Evolutionary conservation across 2,797 vertebrate species (phyloP), one percentile per base, ranked within the genome.

Genomic region (Cryptoprocta ferox): DNA sequence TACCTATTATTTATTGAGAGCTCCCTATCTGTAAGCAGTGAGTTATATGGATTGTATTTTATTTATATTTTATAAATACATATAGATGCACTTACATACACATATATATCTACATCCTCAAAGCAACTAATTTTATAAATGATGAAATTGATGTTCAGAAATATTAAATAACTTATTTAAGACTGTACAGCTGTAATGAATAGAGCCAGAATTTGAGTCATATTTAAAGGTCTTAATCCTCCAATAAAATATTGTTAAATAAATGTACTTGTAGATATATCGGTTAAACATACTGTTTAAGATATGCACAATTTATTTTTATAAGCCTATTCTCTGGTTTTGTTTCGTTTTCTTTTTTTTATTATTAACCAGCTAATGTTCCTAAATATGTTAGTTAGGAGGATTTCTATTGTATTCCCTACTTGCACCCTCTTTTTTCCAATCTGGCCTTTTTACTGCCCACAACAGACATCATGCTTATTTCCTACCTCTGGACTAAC

Each of bases 91-190:
- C 10, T 32, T 6, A 70, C 9, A 86, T 0, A 87, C 30, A 85
- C 7, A 39, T 3, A 81, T 26, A 89, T 19, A 76, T 56, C 70
- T 63, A 81, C 89, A 81, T 76, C 6, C 13, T 87, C 68, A 70
- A 78, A 82, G 45, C 18, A 81, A 93, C 15, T 90, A 86, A 87
- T 76, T 89, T 90, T 93, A 93, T 18, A 91, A 81, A 86, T 82
- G 39, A 86, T 35, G 24, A 93, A 90, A 88, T 6, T 73, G 6
- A 90, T 42, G 87, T 93, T 79, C 30, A 93, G 39, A 93, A 93
- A 91, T 75, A 84, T 37, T 53, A 82, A 95, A 30, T 81, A 92
- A 92, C 6, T 93, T 84, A 86, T 73, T 73, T 94, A 95, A 73
- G 48, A 11, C 89, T 89, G 32, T 61, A 2, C 12, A 70, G 10